A percentile compares a stretch with the other conserved stretches of the same genome.
These are phyloP conservation scores for Ceratosolen fusciceps DNA, from an alignment of 1,140 invertebrate species.

Conservation along the genomic window DNA sequence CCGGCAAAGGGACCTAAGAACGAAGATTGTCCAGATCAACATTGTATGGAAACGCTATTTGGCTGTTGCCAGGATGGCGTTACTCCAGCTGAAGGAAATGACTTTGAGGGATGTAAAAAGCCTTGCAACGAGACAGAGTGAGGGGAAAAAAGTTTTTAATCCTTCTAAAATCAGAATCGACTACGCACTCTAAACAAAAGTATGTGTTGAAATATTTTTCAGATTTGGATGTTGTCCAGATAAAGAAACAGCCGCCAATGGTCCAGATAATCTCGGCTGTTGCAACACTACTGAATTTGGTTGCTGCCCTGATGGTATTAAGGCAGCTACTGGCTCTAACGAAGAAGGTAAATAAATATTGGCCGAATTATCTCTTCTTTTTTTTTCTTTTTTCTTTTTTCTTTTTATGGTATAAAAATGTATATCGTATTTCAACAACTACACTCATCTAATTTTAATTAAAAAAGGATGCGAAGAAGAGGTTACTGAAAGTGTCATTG, in stretches of 20 bases:
- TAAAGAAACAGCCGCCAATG: conserved; percentile 75
- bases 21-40: conserved; percentile 82
- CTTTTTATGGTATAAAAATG: too few relatives aligned
- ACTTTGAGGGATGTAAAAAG: conserved; percentile 86
- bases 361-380: neutral
- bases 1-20: conserved; percentile 80
- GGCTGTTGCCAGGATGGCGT: conserved; percentile 89
- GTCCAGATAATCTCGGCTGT: conserved; percentile 76
- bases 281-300: conserved; percentile 77
- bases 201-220: conserved; percentile 9
- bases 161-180: neutral
- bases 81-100: conserved; percentile 84
- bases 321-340: conserved; percentile 78
- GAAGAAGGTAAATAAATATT: conserved; percentile 70
- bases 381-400: too few relatives aligned
- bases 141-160: conserved; percentile 52
- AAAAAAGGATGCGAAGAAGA: conserved; percentile 59
- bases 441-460: neutral
- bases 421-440: too few relatives aligned
- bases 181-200: too few relatives aligned
- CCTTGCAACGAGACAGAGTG: conserved; percentile 78
- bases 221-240: conserved; percentile 81
- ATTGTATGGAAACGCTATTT: conserved; percentile 84
- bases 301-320: conserved; percentile 84
- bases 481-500: conserved; percentile 50